These are phyloP conservation scores for Smittia sp. DNA, from an alignment of 2,888 invertebrate genomes.

Conservation along the genomic window DNA sequence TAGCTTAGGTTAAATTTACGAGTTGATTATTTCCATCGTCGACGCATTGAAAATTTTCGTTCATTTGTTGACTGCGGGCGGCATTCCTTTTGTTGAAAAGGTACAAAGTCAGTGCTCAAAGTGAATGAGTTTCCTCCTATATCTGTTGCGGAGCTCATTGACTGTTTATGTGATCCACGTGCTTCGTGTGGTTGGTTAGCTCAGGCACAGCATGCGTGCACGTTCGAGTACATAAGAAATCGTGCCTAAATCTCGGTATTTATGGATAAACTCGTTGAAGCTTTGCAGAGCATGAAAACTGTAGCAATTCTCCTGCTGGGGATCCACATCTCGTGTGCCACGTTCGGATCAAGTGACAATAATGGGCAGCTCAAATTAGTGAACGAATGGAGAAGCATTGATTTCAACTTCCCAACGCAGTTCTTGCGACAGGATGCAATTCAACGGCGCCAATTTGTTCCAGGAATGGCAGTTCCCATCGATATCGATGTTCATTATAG, in stretches of 20 bases:
- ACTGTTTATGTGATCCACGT: neutral
- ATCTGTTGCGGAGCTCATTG: neutral
- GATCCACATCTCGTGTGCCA: too few relatives aligned
- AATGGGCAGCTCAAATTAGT: conserved; percentile 52
- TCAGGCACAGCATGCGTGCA: neutral
- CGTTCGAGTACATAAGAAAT: neutral
- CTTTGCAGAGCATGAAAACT: neutral
- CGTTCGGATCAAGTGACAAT: too few relatives aligned
- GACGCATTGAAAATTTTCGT: neutral
- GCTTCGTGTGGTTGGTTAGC: neutral
- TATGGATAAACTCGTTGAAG: neutral
- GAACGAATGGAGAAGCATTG: conserved; percentile 64
- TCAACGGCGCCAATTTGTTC: conserved; percentile 56
- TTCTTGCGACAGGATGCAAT: conserved; percentile 55
- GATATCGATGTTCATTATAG: conserved; percentile 65
- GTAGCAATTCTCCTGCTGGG: neutral
- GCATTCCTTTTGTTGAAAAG: neutral
- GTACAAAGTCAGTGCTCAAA: neutral
- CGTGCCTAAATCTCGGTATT: neutral
- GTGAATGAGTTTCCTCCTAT: conserved; percentile 1
- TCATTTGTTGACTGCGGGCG: neutral
- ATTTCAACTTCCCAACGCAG: conserved; percentile 62
- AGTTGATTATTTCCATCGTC: too few relatives aligned
- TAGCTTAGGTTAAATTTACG: too few relatives aligned
- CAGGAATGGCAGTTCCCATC: conserved; percentile 64